Conservation (phyloP, 2,888 invertebrate genomes). For the Rhagium mordax region DNA sequence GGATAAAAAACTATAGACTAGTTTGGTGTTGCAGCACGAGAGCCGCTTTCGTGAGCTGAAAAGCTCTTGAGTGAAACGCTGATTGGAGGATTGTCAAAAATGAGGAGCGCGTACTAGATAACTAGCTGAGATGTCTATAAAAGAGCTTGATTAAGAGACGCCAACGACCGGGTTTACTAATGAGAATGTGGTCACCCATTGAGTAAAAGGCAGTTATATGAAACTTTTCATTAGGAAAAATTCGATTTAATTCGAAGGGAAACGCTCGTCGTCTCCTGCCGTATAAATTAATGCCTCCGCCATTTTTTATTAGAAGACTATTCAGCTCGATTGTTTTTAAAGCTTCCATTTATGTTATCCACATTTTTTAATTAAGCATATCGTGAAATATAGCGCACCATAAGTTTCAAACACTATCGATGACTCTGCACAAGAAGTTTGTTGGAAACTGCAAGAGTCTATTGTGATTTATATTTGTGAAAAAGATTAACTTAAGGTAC, state of each 20-base stretch:
- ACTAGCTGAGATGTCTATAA: neutral
- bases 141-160: neutral
- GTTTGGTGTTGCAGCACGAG: neutral
- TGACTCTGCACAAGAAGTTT: no score
- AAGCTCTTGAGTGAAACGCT: neutral
- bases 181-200: neutral
- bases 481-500: no score
- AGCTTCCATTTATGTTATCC: no score
- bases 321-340: neutral
- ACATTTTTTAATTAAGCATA: no score
- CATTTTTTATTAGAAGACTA: neutral
- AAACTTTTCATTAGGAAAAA: neutral
- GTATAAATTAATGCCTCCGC: neutral
- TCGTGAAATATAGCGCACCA: no score
- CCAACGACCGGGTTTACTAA: neutral
- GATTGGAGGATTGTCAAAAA: neutral
- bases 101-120: neutral
- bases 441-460: no score
- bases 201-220: neutral
- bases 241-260: neutral
- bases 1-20: neutral
- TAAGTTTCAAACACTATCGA: no score
- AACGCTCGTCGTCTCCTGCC: neutral
- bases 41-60: neutral
- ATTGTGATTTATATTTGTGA: no score